Conservation (phyloP, 1,140 invertebrate genomes). For the Dryas iulia region DNA sequence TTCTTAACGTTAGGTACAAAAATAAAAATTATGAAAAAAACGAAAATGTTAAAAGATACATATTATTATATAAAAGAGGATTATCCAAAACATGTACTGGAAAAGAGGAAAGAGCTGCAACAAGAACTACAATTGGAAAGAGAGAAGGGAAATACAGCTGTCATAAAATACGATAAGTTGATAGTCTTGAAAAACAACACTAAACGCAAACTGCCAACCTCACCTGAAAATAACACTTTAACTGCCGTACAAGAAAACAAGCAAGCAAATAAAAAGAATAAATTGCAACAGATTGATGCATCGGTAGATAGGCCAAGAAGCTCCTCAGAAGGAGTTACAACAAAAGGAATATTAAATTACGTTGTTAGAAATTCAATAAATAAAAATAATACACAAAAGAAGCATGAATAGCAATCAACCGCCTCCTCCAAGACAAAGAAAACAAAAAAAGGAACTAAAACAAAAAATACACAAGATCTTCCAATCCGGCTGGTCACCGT, state of each 20-base stretch:
- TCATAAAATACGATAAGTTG: not conserved
- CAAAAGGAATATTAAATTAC: conserved; percentile 13
- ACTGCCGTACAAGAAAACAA: not conserved
- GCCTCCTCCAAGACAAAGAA: not conserved
- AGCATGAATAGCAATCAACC: conserved; percentile 12
- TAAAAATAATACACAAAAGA: conserved; percentile 2
- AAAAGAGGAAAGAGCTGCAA: conserved; percentile 14
- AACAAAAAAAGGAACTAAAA: not conserved
- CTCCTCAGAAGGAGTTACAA: conserved; percentile 19
- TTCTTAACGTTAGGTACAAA: too few species aligned
- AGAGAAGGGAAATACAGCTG: conserved; percentile 19
- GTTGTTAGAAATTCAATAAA: conserved; percentile 12
- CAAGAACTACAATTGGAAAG: conserved; percentile 16
- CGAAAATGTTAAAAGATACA: too few species aligned
- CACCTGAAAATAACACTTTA: conserved; percentile 8
- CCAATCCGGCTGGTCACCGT: too few species aligned
- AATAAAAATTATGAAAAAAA: too few species aligned
- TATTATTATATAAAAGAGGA: too few species aligned
- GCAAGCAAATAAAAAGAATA: conserved; percentile 21
- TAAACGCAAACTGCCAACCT: conserved; percentile 12
- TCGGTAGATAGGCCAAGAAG: conserved; percentile 10
- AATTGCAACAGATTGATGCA: not conserved
- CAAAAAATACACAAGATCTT: not conserved
- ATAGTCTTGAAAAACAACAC: conserved; percentile 12
- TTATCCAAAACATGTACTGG: too few species aligned